Evolutionary conservation across 2,797 vertebrate genomes (phyloP), one percentile per base, ranked within the genome.

Genomic region (Moxostoma hubbsi): DNA sequence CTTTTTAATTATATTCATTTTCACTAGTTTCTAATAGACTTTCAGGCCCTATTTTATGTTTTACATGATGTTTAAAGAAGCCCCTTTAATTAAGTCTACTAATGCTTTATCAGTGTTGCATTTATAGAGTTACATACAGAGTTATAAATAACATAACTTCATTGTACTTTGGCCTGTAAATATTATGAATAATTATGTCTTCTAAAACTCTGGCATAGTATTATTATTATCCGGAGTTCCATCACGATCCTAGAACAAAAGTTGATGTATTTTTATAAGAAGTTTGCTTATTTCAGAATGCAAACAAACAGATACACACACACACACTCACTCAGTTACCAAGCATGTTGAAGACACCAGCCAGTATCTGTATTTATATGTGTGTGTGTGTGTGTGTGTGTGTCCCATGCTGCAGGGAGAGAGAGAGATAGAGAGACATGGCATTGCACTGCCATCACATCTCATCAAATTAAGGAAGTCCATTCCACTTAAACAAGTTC

Each of bases 401-500:
- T 92, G 93, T 85, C 91, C 93, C 93, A 93, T 92, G 92, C 92
- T 92, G 93, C 93, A 91, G 92, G 89, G 88, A 92, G 88, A 91
- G 91, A 81, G 83, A 83, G 82, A 82, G 76, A 75, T 81, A 82
- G 82, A 79, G 83, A 93, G 89, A 92, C 86, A 86, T 89, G 92
- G 89, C 89, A 92, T 90, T 90, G 90, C 91, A 89, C 86, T 92
- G 91, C 88, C 91, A 91, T 93, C 92, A 92, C 86, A 89, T 92
- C 90, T 89, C 89, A 93, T 93, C 91, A 94, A 82, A 86, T 86
- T 85, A 84, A 89, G 83, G 84, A 92, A 86, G 36, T 75, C 88
- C 91, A 93, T 92, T 94, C 92, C 90, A 93, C 92, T 94, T 93
- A 94, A 94, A 94, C 91, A 92, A 90, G 91, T 91, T 89, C 89